phyloP scores from a whole-genome alignment of 2,797 vertebrate species.

The Champsocephalus gunnari region DNA sequence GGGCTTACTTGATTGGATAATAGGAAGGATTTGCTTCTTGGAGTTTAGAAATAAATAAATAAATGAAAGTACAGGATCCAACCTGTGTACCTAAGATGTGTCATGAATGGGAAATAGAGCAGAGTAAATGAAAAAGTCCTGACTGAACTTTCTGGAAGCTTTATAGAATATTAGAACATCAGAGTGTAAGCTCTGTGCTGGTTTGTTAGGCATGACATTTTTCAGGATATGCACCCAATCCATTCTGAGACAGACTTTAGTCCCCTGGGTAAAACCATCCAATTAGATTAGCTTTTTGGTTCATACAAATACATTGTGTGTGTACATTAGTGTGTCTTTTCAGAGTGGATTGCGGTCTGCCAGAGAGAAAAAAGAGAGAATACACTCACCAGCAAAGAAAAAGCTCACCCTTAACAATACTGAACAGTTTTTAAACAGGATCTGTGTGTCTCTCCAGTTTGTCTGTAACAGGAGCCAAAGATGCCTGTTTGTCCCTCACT shows the following conservation, averaged over 20 bases:
- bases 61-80: conserved; percentile 18
- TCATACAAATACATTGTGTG: background rate
- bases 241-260: background rate
- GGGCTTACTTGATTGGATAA: background rate
- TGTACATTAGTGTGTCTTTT: conserved; percentile 12
- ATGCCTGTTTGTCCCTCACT: conserved; percentile 28
- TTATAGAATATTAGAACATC: conserved; percentile 2
- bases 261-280: background rate
- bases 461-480: conserved; percentile 35
- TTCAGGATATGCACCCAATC: background rate
- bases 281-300: conserved; percentile 7
- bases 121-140: background rate
- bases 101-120: background rate
- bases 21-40: background rate
- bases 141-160: background rate
- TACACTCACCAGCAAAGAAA: background rate
- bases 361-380: conserved; percentile 8
- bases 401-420: conserved; percentile 33
- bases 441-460: conserved; percentile 17
- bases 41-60: background rate
- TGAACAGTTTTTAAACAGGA: conserved; percentile 1
- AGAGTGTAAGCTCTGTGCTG: background rate
- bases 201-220: background rate
- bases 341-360: background rate
- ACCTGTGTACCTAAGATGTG: background rate